These are phyloP conservation scores for Psilopogon haemacephalus DNA, from an alignment of 2,113 vertebrate species.

Conservation along the genomic window DNA sequence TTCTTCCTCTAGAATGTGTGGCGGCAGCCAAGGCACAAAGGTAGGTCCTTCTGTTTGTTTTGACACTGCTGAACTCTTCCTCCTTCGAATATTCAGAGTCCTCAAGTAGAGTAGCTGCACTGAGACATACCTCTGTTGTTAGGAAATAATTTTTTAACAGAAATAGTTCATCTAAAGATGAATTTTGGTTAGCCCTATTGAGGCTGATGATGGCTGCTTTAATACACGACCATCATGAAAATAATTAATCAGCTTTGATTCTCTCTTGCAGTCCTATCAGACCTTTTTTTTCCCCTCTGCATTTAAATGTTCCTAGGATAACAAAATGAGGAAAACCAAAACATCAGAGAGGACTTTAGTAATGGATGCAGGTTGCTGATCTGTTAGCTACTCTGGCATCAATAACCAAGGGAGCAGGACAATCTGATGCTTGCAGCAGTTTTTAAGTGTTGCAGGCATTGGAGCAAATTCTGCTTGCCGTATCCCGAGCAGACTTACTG, in stretches of 20 bases:
- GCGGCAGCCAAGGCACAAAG: not conserved
- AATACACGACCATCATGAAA: not conserved
- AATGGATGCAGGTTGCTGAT: not conserved
- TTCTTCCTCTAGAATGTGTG: not conserved
- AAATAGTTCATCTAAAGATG: slow-evolving; percentile 46
- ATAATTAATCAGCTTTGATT: slow-evolving; percentile 36
- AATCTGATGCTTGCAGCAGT: not conserved
- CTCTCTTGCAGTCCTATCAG: slow-evolving; percentile 30
- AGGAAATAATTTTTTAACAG: slow-evolving; percentile 58
- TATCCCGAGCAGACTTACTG: not conserved
- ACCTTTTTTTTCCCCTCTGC: slow-evolving; percentile 15
- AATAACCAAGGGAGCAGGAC: not conserved
- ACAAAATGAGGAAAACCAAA: slow-evolving; percentile 1
- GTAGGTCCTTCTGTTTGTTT: not conserved
- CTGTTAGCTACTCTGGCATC: not conserved
- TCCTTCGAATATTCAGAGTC: not conserved
- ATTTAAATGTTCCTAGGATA: slow-evolving; percentile 44
- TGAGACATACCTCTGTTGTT: slow-evolving; percentile 14
- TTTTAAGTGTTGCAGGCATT: not conserved
- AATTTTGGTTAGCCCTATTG: slow-evolving; percentile 61
- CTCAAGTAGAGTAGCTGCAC: not conserved
- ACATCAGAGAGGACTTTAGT: not conserved
- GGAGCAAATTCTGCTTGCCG: not conserved
- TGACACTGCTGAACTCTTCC: not conserved
- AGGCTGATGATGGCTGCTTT: slow-evolving; percentile 31